Evolutionary conservation across 2,113 vertebrate species (phyloP).

Genomic region (Helogale parvula): DNA sequence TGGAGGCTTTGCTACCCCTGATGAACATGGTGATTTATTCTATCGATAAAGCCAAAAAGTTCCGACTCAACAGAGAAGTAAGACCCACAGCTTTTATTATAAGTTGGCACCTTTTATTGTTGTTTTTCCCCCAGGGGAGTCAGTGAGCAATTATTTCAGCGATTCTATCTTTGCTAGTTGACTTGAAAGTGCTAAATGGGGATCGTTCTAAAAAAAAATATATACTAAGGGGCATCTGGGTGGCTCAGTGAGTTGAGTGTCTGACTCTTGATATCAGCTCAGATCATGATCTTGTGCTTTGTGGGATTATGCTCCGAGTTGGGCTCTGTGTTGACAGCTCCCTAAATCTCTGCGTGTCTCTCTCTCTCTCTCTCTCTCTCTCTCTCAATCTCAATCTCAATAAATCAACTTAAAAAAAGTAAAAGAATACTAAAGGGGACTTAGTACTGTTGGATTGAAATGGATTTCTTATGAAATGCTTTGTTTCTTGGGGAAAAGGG

Average conservation of each 20-base stretch:
- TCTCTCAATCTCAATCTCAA: too few relatives aligned
- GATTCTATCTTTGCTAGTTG: conserved; percentile 6
- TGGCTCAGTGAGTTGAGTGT: too few relatives aligned
- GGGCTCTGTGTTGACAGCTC: too few relatives aligned
- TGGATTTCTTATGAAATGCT: conserved; percentile 44
- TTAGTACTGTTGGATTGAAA: conserved; percentile 38
- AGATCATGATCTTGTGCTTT: too few relatives aligned
- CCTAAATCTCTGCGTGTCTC: too few relatives aligned
- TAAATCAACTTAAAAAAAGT: too few relatives aligned
- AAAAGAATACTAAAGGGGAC: background rate
- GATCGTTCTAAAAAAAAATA: background rate
- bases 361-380: too few relatives aligned
- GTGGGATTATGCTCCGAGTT: too few relatives aligned
- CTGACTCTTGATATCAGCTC: too few relatives aligned
- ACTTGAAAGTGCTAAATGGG: conserved; percentile 26
- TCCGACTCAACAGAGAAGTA: conserved; percentile 98
- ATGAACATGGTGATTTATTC: conserved; percentile 99
- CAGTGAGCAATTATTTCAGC: background rate
- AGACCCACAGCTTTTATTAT: conserved; percentile 65
- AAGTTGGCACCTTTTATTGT: conserved; percentile 14
- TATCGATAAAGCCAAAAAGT: conserved; percentile 98
- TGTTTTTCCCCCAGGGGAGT: background rate
- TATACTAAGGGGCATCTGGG: background rate
- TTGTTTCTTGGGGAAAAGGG: conserved; percentile 87
- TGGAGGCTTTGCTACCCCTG: conserved; percentile 96